Conservation (phyloP, 2,888 invertebrate species). For the Blera fallax region DNA sequence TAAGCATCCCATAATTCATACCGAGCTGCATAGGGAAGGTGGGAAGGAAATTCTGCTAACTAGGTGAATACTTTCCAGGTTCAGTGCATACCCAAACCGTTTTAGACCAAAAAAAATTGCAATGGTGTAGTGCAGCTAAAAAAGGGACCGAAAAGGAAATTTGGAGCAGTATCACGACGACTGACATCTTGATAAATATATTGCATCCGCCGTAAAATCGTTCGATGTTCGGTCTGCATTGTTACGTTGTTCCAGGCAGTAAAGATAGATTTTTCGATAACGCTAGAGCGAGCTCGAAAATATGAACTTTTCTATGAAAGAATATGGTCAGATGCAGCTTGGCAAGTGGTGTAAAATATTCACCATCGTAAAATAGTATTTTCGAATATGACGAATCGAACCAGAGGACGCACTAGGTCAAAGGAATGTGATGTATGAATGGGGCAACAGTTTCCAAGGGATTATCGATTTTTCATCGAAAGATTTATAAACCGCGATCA, state of each 20-base stretch:
- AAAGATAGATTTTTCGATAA: neutral
- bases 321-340: too few relatives aligned
- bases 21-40: neutral
- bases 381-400: too few relatives aligned
- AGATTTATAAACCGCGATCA: too few relatives aligned
- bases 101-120: neutral
- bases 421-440: too few relatives aligned
- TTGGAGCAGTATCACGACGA: slow-evolving; percentile 9
- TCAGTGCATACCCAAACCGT: neutral
- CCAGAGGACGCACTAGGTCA: too few relatives aligned
- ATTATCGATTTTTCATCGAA: too few relatives aligned
- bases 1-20: slow-evolving; percentile 65
- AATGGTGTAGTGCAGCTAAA: neutral
- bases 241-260: neutral
- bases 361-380: too few relatives aligned
- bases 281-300: neutral
- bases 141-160: neutral
- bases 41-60: slow-evolving; percentile 32
- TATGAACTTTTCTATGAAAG: neutral
- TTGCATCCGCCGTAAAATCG: neutral
- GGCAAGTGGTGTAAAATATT: too few relatives aligned
- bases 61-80: slow-evolving; percentile 46
- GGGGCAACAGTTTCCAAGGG: too few relatives aligned
- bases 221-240: neutral
- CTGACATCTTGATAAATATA: slow-evolving; percentile 32